Conservation (phyloP, 2,888 invertebrate genomes). For the Lasioglossum oenotherae region DNA sequence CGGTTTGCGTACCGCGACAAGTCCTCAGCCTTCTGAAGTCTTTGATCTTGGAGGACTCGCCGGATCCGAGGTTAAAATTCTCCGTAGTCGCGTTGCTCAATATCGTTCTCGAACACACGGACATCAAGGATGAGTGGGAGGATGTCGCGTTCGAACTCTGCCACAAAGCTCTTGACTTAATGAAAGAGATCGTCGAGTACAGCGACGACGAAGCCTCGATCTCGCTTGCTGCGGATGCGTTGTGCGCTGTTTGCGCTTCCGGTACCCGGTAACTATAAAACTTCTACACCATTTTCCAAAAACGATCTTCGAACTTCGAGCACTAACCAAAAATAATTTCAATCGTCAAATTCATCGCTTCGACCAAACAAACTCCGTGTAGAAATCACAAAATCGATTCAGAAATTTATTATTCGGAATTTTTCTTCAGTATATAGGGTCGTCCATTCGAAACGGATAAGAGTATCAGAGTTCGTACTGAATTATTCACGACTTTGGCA, state of each 20-base stretch:
- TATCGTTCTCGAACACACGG: constrained; percentile 43
- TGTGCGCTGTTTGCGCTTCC: constrained; percentile 61
- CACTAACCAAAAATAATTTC: background rate
- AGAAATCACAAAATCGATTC: no score
- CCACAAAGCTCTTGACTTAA: constrained; percentile 48
- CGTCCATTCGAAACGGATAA: background rate
- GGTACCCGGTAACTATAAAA: constrained; percentile 53
- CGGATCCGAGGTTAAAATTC: constrained; percentile 46
- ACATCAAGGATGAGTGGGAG: constrained; percentile 22
- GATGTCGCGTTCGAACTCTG: constrained; percentile 50
- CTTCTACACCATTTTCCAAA: background rate
- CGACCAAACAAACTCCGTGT: no score
- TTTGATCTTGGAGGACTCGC: constrained; percentile 41
- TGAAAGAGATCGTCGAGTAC: constrained; percentile 59
- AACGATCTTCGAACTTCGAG: no score
- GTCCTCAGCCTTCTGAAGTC: constrained; percentile 59
- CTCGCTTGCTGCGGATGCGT: constrained; percentile 29
- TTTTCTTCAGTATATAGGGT: background rate
- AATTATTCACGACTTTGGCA: no score
- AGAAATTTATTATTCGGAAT: background rate
- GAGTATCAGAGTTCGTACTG: background rate
- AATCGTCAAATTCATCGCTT: background rate
- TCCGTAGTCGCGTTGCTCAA: constrained; percentile 47
- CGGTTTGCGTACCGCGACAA: constrained; percentile 51
- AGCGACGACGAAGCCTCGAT: constrained; percentile 53